Evolutionary conservation across 2,888 invertebrate genomes (phyloP).

Genomic region (Cataglyphis livida): DNA sequence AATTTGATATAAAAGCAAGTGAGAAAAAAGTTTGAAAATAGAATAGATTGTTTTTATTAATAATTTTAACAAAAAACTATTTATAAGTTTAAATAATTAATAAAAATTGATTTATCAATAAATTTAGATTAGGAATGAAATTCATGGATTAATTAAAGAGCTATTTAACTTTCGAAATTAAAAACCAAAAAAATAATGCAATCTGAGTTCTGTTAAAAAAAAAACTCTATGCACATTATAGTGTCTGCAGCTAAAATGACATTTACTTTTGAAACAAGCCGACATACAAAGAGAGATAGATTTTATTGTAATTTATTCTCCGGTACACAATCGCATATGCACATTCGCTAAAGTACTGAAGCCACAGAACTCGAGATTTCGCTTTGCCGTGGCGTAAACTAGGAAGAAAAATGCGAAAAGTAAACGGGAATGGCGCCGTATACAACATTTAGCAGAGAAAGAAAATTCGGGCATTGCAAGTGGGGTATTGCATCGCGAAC

Average conservation of each 20-base stretch:
- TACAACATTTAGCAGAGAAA: constrained; percentile 28
- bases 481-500: constrained; percentile 22
- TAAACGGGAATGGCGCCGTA: constrained; percentile 22
- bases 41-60: constrained; percentile 13
- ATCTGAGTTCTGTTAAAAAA: neutral
- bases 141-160: neutral
- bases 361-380: constrained; percentile 22
- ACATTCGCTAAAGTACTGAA: constrained; percentile 27
- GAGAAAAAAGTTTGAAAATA: neutral
- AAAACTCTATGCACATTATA: neutral
- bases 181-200: neutral
- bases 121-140: neutral
- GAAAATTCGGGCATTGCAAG: constrained; percentile 25
- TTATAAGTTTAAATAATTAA: neutral
- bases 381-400: constrained; percentile 32
- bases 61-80: constrained; percentile 6
- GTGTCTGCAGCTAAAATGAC: neutral
- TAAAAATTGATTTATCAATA: neutral
- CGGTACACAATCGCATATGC: neutral
- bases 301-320: constrained; percentile 11
- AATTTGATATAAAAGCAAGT: constrained; percentile 10
- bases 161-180: neutral
- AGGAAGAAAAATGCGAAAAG: constrained; percentile 39
- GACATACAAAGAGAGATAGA: neutral
- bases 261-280: neutral